Base-by-base conservation (phyloP, 1,140 invertebrate species). In the Helicoverpa zea region DNA sequence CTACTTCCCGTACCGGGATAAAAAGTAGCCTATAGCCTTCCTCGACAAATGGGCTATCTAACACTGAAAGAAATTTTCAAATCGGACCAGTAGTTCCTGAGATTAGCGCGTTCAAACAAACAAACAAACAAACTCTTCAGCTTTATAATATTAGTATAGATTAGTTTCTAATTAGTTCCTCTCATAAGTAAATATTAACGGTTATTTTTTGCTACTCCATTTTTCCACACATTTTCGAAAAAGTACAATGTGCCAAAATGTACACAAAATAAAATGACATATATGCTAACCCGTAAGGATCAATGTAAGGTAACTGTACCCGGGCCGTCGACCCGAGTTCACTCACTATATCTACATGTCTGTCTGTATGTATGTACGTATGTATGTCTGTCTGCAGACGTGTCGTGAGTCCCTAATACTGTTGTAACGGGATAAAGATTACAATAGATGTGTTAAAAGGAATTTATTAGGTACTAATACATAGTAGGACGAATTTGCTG, bases 321-420 rank as follows among this genome's bases (percentile, higher is more conserved):
- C 29, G 30, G 68, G 68, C 23, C 49, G 52, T 51, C 23, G 66
- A 70, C 66, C 66, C 3, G 66, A 51, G 66, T 51, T 52, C 66
- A 70, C 18, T 18, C 43, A 47, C 18, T 23, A 4, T 16, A 4
- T 16, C 13, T 59, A 66, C 14, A 18, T 49, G 49, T 47, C 4
- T 49, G 49, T 16, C 23, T 66, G 2, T 54, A 70, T 23, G 59
- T 29, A 14, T 30, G 59, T 68, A 70, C 13, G 59, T 29, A 30
- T 30, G 59, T 68, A 18, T 52, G 68, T 72, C 3, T 72, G 68
- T 54, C 18, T 52, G 49, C 30, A 14, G 49, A 72, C 68, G 68
- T 72, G 49, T 72, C 68, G 49, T 72, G 68, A 72, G 47, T 54
- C 68, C 68, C 23, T 72, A 72, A 72, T 54, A 52, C n/a, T 18